A percentile compares a stretch with the other conserved stretches of the same genome.
Conservation (phyloP, 1,140 invertebrate genomes). For the Brachionus angularis region DNA sequence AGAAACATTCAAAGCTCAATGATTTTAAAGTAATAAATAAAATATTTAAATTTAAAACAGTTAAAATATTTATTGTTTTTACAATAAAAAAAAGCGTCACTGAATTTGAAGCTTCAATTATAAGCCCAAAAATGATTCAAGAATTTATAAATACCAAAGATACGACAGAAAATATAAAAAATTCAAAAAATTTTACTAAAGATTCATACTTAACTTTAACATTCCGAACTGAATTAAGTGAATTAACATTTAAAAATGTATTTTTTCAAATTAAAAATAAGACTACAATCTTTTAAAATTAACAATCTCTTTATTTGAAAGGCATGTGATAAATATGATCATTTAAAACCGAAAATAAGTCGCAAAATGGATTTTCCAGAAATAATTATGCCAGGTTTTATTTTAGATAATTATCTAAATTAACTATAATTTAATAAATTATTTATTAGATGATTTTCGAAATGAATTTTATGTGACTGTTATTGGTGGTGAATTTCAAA, state of each 20-base stretch:
- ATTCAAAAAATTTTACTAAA: neutral
- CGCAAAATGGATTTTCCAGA: slow-evolving; percentile 44
- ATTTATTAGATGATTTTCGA: slow-evolving; percentile 11
- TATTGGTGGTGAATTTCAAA: slow-evolving; percentile 33
- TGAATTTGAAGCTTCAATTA: slow-evolving; percentile 24
- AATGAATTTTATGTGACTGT: slow-evolving; percentile 38
- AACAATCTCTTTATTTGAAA: neutral
- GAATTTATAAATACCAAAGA: slow-evolving; percentile 13
- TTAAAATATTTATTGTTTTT: neutral
- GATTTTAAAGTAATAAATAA: slow-evolving; percentile 15
- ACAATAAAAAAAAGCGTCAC: too few species aligned
- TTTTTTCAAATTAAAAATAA: too few species aligned
- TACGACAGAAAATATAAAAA: neutral
- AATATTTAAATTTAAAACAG: neutral
- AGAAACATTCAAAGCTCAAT: slow-evolving; percentile 27
- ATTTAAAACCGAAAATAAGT: slow-evolving; percentile 34
- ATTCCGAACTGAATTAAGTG: slow-evolving; percentile 20
- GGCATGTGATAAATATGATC: slow-evolving; percentile 1
- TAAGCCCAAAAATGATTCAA: neutral
- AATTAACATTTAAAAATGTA: slow-evolving; percentile 17
- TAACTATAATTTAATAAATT: neutral
- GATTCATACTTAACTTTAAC: slow-evolving; percentile 3
- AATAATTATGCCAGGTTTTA: slow-evolving; percentile 30
- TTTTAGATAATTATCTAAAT: neutral
- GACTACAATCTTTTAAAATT: neutral